phyloP scores from a whole-genome alignment of 2,797 vertebrate genomes.

The Erithacus rubecula region DNA sequence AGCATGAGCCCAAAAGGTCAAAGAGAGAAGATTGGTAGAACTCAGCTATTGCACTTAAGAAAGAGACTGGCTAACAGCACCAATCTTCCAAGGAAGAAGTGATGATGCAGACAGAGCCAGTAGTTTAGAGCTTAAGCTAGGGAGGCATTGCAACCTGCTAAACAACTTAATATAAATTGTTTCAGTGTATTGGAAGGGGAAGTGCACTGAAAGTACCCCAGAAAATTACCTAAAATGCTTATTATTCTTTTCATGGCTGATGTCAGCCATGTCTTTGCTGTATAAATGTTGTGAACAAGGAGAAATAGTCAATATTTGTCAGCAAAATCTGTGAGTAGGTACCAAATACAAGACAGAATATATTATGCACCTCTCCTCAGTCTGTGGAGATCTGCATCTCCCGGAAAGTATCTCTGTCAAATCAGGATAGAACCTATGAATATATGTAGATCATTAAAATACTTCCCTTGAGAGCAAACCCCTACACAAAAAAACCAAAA shows the following conservation, averaged over 20 bases:
- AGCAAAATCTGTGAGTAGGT: not conserved
- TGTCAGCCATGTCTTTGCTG: not conserved
- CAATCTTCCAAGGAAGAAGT: not conserved
- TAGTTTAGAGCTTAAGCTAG: not conserved
- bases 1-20: not conserved
- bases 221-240: not conserved
- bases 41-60: not conserved
- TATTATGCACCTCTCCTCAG: accelerated
- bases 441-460: not conserved
- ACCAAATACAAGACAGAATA: not conserved
- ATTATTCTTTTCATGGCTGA: not conserved
- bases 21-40: not conserved
- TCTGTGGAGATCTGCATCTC: not conserved
- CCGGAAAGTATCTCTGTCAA: not conserved
- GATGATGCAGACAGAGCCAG: not conserved
- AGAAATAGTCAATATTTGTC: not conserved
- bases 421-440: not conserved
- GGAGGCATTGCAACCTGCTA: not conserved
- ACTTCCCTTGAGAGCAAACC: not conserved
- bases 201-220: not conserved
- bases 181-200: not conserved
- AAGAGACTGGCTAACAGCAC: not conserved
- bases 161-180: not conserved
- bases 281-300: not conserved
- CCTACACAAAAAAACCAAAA: not conserved